phyloP scores from a whole-genome alignment of 2,888 invertebrate genomes.

The Galerucella nymphaeae region DNA sequence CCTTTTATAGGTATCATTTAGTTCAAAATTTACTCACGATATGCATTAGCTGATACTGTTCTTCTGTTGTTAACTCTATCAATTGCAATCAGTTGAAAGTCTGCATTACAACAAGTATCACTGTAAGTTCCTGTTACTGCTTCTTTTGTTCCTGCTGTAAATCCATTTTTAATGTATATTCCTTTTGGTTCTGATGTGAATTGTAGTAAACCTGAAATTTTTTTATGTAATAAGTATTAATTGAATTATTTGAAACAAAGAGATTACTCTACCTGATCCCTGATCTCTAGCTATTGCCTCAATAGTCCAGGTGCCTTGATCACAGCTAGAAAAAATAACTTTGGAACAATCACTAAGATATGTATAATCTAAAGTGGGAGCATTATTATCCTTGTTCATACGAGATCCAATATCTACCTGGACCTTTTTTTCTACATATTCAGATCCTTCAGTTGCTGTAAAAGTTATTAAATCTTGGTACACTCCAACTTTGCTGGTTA shows the following conservation, averaged over 20 bases:
- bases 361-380: constrained; percentile 57
- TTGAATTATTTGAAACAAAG: background rate
- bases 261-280: constrained; percentile 68
- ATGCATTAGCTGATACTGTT: constrained; percentile 72
- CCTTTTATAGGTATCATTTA: constrained; percentile 26
- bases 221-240: background rate
- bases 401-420: constrained; percentile 62
- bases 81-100: constrained; percentile 74
- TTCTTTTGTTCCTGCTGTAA: constrained; percentile 75
- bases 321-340: constrained; percentile 68
- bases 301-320: constrained; percentile 76
- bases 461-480: constrained; percentile 74
- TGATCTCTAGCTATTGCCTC: constrained; percentile 76
- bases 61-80: constrained; percentile 77
- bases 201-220: constrained; percentile 69
- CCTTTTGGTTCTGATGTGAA: constrained; percentile 72
- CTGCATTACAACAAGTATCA: constrained; percentile 79
- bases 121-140: constrained; percentile 75
- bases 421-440: constrained; percentile 62
- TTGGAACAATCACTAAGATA: constrained; percentile 65
- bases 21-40: constrained; percentile 51
- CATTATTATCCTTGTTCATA: constrained; percentile 47
- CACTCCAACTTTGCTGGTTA: constrained; percentile 53
- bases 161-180: constrained; percentile 72
- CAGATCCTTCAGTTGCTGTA: constrained; percentile 65